Base-by-base conservation (phyloP, 37 sponge, comb jelly and placozoan genomes). In the Halisarca cf. caerulea region DNA sequence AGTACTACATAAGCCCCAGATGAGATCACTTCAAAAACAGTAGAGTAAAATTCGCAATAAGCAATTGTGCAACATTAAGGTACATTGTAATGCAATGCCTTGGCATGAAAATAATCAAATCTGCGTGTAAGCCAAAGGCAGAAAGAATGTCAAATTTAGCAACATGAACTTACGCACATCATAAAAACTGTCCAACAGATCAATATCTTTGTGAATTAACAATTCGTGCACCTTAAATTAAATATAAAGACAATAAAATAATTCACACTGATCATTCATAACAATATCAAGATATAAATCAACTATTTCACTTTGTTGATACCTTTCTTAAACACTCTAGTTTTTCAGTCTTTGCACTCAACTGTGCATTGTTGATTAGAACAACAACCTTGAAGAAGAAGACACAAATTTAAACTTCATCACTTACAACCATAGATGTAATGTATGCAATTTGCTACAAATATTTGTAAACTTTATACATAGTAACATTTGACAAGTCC, bases 161-260 rank as follows among this genome's bases (percentile, higher is more conserved):
- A n/a, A n/a, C n/a, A n/a, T n/a, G n/a, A n/a, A n/a, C n/a, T n/a
- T n/a, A 39, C 90, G 66, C 38, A 93, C 96, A 47, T 96, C 96
- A 62, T 95, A 85, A 59, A 95, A 95, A 71, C 85, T 91, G 84
- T 94, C 95, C 80, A 97, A 87, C 9, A 97, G 79, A 0, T 79
- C 74, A 15, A 93, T 85, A 55, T 97, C 96, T 58, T 94, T 97
- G 80, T 93, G 85, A 23, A 97, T 82, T n/a, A 97, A 73, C 59
- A 97, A 85, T 60, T 97, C 98, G 40, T 95, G 91, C 64, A 95
- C 96, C 96, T 96, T 59, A 27, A 3, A 1, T 18, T 20, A 21
- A 27, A 77, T 21, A 41, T n/a, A n/a, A n/a, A n/a, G n/a, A n/a
- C n/a, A n/a, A n/a, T n/a, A n/a, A n/a, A n/a, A n/a, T n/a, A n/a